A percentile compares a stretch with the other conserved stretches of the same genome.
Evolutionary conservation across 1,140 invertebrate species (phyloP).

Genomic region (Plodia interpunctella): DNA sequence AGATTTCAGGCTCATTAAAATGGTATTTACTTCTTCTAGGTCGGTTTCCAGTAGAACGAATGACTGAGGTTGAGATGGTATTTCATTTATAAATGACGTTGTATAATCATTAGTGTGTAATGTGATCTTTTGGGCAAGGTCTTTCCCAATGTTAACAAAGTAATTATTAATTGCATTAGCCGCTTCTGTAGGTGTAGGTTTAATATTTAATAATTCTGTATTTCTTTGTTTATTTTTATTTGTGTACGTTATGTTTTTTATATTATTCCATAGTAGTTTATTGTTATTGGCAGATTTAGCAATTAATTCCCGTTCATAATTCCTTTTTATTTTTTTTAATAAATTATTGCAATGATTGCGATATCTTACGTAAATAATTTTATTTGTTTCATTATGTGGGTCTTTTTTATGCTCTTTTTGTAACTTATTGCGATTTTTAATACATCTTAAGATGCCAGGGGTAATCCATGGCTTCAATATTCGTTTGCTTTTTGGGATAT

Average conservation of each 20-base stretch:
- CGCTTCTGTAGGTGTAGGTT: neutral
- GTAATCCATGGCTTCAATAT: neutral
- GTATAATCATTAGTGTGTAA: too few relatives aligned
- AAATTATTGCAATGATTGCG: neutral
- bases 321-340: neutral
- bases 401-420: neutral
- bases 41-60: too few relatives aligned
- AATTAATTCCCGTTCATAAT: neutral
- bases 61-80: too few relatives aligned
- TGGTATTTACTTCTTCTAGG: too few relatives aligned
- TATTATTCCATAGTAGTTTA: neutral
- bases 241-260: slow-evolving; percentile 2
- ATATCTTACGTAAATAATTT: neutral
- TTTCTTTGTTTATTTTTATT: neutral
- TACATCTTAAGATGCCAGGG: neutral
- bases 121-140: neutral
- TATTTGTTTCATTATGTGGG: neutral
- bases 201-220: neutral
- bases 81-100: too few relatives aligned
- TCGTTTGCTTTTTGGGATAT: neutral
- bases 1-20: too few relatives aligned
- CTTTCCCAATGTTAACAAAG: neutral
- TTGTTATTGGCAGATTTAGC: neutral
- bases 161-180: neutral
- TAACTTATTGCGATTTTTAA: neutral